Percentiles rank a stretch among this genome's conserved stretches.
These are phyloP conservation scores for Prionace glauca DNA, from an alignment of 2,797 vertebrate species.

Conservation along the genomic window DNA sequence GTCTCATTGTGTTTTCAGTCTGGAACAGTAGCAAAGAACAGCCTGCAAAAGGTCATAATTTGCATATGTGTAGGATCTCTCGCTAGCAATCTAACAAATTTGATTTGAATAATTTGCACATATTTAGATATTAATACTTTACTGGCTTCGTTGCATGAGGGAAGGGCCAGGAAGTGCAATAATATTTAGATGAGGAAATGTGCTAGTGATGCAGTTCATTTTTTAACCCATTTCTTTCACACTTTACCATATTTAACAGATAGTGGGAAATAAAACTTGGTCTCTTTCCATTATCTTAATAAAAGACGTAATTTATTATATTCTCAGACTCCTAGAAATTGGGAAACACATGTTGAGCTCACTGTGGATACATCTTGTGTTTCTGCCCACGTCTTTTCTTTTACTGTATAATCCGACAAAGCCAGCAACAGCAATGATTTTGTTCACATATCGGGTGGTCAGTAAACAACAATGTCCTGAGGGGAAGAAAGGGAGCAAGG, in stretches of 20 bases:
- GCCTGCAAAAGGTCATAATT: conserved; percentile 27
- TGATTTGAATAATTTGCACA: background rate
- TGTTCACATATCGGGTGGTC: background rate
- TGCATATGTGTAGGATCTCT: background rate
- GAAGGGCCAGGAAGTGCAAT: background rate
- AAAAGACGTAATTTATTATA: background rate
- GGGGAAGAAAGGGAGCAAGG: background rate
- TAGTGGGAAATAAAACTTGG: background rate
- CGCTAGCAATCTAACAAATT: background rate
- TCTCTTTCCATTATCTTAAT: background rate
- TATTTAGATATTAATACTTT: conserved; percentile 4
- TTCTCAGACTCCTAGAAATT: background rate
- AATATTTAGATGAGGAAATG: background rate
- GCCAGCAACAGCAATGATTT: background rate
- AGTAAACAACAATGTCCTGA: background rate
- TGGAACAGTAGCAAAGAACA: background rate
- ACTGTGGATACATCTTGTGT: background rate
- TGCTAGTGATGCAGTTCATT: background rate
- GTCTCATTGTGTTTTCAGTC: background rate
- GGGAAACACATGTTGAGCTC: background rate
- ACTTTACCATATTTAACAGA: background rate
- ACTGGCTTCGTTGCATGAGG: background rate
- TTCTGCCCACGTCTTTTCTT: background rate
- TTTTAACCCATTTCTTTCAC: background rate
- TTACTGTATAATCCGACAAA: background rate